A percentile compares a stretch with the other conserved stretches of the same genome.
Conservation (phyloP, 2,113 vertebrate genomes). For the Sinocyclocheilus anshuiensis region DNA sequence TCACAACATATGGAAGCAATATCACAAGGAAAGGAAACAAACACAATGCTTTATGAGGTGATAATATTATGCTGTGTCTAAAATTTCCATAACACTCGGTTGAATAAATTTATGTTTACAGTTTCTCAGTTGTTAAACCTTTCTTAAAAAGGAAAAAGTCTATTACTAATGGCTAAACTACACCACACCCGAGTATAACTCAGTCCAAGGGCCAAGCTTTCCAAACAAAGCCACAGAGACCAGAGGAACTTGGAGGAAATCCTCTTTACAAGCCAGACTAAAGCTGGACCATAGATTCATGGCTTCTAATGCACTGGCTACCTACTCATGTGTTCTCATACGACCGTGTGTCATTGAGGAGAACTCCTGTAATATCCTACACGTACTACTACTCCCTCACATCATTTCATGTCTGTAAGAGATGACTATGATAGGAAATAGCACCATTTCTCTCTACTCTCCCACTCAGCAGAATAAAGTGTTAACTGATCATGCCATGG, state of each 20-base stretch:
- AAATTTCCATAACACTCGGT: background rate
- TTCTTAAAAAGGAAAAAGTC: background rate
- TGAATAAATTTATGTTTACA: background rate
- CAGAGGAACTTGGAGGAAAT: constrained; percentile 18
- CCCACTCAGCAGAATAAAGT: background rate
- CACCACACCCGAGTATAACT: constrained; percentile 36
- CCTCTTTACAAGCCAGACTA: constrained; percentile 7
- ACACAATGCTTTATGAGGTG: background rate
- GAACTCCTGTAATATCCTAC: background rate
- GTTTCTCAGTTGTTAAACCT: background rate
- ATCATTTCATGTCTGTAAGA: background rate
- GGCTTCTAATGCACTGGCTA: background rate
- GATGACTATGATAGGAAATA: background rate
- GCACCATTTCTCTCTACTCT: background rate
- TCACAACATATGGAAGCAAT: background rate
- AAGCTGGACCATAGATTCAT: background rate
- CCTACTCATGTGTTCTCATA: background rate
- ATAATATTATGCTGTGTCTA: background rate
- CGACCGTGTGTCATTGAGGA: background rate
- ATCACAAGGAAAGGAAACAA: background rate
- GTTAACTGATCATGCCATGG: constrained; percentile 1
- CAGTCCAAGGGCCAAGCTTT: constrained; percentile 17
- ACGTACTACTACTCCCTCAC: background rate
- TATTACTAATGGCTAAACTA: background rate
- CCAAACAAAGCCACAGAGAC: constrained; percentile 30